Conservation (phyloP, 2,888 invertebrate species). For the Drepana falcataria region DNA sequence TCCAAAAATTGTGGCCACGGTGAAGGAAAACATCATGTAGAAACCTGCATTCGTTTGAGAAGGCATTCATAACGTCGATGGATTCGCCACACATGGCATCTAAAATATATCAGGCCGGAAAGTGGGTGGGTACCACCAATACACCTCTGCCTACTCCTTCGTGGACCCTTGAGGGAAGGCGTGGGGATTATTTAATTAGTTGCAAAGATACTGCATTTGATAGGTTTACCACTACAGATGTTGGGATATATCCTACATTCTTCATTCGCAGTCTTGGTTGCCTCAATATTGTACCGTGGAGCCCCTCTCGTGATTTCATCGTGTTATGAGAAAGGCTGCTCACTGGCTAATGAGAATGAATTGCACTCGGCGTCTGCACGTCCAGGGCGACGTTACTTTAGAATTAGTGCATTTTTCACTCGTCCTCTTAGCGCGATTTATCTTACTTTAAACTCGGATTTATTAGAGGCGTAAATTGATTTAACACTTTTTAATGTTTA, state of each 20-base stretch:
- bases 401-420: conserved; percentile 71
- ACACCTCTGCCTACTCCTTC: too few relatives aligned
- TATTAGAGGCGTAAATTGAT: conserved; percentile 46
- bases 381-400: conserved; percentile 42
- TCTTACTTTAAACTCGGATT: conserved; percentile 58
- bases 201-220: too few relatives aligned
- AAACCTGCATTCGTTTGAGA: too few relatives aligned
- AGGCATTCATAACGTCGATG: too few relatives aligned
- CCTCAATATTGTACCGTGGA: conserved; percentile 12
- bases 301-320: conserved; percentile 38
- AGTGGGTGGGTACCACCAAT: too few relatives aligned
- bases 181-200: too few relatives aligned
- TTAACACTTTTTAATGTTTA: conserved; percentile 23
- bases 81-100: too few relatives aligned
- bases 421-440: conserved; percentile 48
- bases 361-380: conserved; percentile 49
- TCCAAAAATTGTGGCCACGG: conserved; percentile 12
- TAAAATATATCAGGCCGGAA: too few relatives aligned
- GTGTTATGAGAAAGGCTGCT: conserved; percentile 58
- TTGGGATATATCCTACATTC: too few relatives aligned
- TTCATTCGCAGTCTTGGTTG: conserved; percentile 6
- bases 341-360: conserved; percentile 68
- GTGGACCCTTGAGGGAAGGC: too few relatives aligned
- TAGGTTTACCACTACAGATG: too few relatives aligned
- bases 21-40: background rate